phyloP scores from a whole-genome alignment of 2,888 invertebrate species.

The Drosophila robusta region DNA sequence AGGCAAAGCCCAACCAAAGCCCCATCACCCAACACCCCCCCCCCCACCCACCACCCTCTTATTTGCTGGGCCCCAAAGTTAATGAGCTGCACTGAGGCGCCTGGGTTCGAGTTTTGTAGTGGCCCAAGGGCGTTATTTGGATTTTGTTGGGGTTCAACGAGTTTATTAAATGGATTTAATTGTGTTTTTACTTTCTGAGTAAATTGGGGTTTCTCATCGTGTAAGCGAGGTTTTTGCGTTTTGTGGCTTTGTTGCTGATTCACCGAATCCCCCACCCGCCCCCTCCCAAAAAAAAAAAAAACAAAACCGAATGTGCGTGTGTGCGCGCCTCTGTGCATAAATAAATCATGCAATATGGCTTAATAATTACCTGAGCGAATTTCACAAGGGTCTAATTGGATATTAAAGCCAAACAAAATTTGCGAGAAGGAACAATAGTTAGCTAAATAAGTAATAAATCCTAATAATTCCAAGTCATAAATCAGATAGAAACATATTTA shows the following conservation, averaged over 20 bases:
- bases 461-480: not conserved
- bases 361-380: constrained; percentile 34
- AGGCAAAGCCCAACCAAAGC: constrained; percentile 34
- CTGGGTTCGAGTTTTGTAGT: constrained; percentile 13
- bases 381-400: constrained; percentile 27
- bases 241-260: constrained; percentile 43
- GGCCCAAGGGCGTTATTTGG: constrained; percentile 69
- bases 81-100: constrained; percentile 64
- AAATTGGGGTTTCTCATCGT: constrained; percentile 11
- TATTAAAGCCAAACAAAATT: constrained; percentile 23
- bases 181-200: constrained; percentile 49
- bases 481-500: not conserved
- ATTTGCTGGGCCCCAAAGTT: constrained; percentile 56
- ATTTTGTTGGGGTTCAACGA: constrained; percentile 66
- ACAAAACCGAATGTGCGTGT: not conserved
- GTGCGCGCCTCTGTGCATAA: not conserved
- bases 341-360: constrained; percentile 43
- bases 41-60: too few relatives aligned
- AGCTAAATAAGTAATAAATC: not conserved
- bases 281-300: not conserved
- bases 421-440: not conserved
- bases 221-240: constrained; percentile 32
- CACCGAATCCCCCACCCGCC: constrained; percentile 26
- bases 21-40: constrained; percentile 18
- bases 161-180: constrained; percentile 78